Evolutionary conservation across 1,140 invertebrate species (phyloP), one percentile per base, ranked within the genome.

Genomic region (Chlorops oryzae): DNA sequence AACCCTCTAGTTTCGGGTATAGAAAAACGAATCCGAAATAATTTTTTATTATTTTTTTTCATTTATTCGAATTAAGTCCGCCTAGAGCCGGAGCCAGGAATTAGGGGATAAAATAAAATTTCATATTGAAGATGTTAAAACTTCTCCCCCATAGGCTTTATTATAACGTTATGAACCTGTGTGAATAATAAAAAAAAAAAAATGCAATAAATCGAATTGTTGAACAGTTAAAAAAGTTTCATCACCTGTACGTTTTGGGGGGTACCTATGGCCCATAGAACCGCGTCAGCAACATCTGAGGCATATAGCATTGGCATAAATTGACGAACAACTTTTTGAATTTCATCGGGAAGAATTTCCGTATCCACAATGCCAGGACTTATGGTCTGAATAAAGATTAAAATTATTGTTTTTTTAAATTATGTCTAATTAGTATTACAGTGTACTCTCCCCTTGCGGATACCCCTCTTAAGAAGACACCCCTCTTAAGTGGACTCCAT

Each of bases 311-410:
- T 68, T 2, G 66, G 61, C 41, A 65, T 48, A 13, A 39, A 62
- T 9, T 28, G 32, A 55, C 66, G 51, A 41, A 62, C 63, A 1
- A 61, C 50, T 12, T 42, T 50, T 13, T 59, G 18, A 20, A 68
- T 58, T 44, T 68, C 56, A 5, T 58, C 53, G n/a, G 58, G 59
- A 22, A 56, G 34, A 4, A 85, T 80, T 32, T 78, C 74, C 0
- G 82, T 85, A 21, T 70, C 58, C 2, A 83, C 81, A 9, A 78
- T 62, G 24, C 82, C 82, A 0, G 83, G 83, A 51, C 81, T 80
- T 25, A 81, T 73, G 47, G 75, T 80, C 79, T 81, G 57, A 18
- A 60, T 64, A 43, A 37, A 15, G 46, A 37, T 25, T 21, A 38
- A 47, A 17, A 47, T 15, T 3, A 5, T n/a, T n/a, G n/a, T n/a